Conservation (phyloP, 1,140 invertebrate species). For the Ruditapes philippinarum region DNA sequence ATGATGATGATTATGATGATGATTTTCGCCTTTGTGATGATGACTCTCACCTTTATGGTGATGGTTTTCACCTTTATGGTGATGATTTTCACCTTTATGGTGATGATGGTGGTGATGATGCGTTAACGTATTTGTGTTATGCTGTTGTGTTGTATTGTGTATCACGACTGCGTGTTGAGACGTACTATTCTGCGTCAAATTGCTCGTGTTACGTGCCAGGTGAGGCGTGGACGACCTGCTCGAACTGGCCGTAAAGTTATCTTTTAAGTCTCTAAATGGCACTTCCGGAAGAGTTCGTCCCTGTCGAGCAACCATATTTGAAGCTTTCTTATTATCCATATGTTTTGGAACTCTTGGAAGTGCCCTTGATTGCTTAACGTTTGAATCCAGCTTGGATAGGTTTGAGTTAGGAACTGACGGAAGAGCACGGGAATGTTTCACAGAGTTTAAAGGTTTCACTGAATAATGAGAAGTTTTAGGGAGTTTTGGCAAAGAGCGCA, state of each 20-base stretch:
- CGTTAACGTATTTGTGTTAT: neutral
- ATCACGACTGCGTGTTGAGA: neutral
- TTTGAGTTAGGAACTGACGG: constrained; percentile 52
- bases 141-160: neutral
- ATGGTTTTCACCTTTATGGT: neutral
- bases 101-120: neutral
- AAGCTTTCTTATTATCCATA: constrained; percentile 34
- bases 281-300: constrained; percentile 38
- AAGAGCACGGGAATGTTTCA: constrained; percentile 52
- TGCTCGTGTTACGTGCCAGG: constrained; percentile 8
- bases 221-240: constrained; percentile 40
- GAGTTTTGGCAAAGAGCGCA: constrained; percentile 52
- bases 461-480: constrained; percentile 52
- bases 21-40: constrained; percentile 3
- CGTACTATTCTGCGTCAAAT: neutral
- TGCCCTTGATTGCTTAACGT: constrained; percentile 33
- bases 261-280: constrained; percentile 35
- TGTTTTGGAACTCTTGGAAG: constrained; percentile 56
- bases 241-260: constrained; percentile 29
- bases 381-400: constrained; percentile 26
- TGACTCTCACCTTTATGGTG: constrained; percentile 2
- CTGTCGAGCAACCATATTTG: neutral
- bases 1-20: constrained; percentile 16
- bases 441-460: constrained; percentile 47
- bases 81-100: neutral